phyloP scores from a whole-genome alignment of 2,113 vertebrate genomes.

The Crotalus tigris region DNA sequence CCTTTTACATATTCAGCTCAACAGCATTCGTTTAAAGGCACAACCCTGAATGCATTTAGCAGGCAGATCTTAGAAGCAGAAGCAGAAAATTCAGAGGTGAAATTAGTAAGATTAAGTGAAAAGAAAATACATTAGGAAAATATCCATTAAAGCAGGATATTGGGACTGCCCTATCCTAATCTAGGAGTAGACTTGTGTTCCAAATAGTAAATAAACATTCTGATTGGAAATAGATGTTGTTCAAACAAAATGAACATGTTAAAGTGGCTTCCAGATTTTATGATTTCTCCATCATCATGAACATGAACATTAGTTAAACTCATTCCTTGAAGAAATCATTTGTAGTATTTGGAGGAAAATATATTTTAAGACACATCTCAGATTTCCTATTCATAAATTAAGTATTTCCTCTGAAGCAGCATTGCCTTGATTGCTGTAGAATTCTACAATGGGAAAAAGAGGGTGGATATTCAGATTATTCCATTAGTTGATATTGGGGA shows the following conservation, averaged over 20 bases:
- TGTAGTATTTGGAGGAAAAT: constrained; percentile 13
- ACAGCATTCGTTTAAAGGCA: constrained; percentile 15
- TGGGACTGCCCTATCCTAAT: constrained; percentile 49
- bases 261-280: not conserved
- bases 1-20: constrained; percentile 22
- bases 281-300: constrained; percentile 39
- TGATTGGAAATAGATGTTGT: constrained; percentile 36
- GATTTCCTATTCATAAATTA: constrained; percentile 31
- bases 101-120: constrained; percentile 42
- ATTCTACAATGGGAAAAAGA: constrained; percentile 22
- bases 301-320: constrained; percentile 38
- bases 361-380: constrained; percentile 15
- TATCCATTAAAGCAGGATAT: constrained; percentile 33
- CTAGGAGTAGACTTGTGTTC: constrained; percentile 57
- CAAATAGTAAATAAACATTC: constrained; percentile 54
- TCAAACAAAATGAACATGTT: constrained; percentile 30
- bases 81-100: constrained; percentile 38
- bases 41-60: constrained; percentile 27
- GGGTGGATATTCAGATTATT: not conserved
- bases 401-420: constrained; percentile 43
- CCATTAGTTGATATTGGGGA: not conserved
- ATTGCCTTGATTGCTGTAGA: constrained; percentile 48
- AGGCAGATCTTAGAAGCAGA: constrained; percentile 23
- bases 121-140: constrained; percentile 42
- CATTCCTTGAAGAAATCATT: constrained; percentile 36